phyloP scores from a whole-genome alignment of 2,797 vertebrate genomes.

The Meda fulgida region DNA sequence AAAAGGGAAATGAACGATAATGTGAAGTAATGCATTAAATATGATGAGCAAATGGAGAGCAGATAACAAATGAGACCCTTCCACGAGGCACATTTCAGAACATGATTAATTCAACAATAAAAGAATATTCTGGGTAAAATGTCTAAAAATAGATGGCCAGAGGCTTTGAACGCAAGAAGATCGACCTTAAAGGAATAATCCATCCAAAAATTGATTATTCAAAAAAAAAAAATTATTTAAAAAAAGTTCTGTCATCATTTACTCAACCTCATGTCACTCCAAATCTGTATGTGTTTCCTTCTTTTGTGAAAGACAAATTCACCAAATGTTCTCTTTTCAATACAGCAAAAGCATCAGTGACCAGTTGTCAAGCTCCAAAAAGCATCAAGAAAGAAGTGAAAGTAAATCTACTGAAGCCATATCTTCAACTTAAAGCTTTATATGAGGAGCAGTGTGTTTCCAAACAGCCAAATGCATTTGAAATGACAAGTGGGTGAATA shows the following conservation, averaged over 20 bases:
- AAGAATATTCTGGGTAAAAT: neutral
- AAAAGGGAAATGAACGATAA: neutral
- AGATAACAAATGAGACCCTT: neutral
- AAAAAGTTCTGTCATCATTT: neutral
- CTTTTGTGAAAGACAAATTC: neutral
- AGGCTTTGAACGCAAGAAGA: neutral
- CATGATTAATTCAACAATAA: neutral
- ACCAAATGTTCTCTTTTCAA: neutral
- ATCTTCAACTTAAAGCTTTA: neutral
- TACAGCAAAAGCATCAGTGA: neutral
- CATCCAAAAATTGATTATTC: neutral
- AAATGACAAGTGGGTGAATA: neutral
- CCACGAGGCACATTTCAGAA: neutral
- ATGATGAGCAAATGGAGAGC: neutral
- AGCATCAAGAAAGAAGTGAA: neutral
- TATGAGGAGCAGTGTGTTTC: neutral
- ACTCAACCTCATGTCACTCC: neutral
- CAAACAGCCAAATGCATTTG: neutral
- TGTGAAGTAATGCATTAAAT: constrained; percentile 15
- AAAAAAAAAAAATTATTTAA: too few relatives aligned
- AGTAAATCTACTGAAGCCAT: neutral
- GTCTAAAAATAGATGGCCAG: constrained; percentile 4
- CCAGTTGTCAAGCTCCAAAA: neutral
- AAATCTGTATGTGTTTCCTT: neutral
- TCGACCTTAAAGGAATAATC: neutral